Evolutionary conservation across 2,888 invertebrate genomes (phyloP).

Genomic region (Allacma fusca): DNA sequence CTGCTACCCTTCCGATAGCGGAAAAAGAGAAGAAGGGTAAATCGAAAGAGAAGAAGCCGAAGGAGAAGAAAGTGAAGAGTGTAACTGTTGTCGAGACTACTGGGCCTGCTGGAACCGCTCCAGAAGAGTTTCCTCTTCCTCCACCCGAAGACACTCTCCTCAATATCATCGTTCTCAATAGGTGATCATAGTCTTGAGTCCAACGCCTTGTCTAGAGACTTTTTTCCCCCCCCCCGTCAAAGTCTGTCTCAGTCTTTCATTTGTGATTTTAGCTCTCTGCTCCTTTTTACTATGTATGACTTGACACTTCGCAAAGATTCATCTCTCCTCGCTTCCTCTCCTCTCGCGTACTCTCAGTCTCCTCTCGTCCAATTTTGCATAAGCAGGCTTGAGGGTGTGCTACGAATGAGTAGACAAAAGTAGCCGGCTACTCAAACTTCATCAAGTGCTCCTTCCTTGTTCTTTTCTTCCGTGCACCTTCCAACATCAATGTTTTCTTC

Average conservation of each 20-base stretch:
- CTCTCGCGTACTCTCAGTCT: not conserved
- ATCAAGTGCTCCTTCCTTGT: not conserved
- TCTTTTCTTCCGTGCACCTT: not conserved
- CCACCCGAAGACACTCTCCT: slow-evolving; percentile 62
- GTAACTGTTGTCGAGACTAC: slow-evolving; percentile 59
- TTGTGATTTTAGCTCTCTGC: not conserved
- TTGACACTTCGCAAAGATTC: not conserved
- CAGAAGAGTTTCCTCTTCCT: slow-evolving; percentile 62
- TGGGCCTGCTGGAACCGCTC: slow-evolving; percentile 51
- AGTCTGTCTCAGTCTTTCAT: not conserved
- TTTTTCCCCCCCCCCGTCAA: not conserved
- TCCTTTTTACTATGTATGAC: not conserved
- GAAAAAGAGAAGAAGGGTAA: slow-evolving; percentile 59
- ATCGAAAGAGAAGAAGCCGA: slow-evolving; percentile 60
- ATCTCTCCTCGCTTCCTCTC: not conserved
- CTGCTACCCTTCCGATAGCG: slow-evolving; percentile 61
- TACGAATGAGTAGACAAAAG: not conserved
- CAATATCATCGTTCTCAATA: slow-evolving; percentile 62
- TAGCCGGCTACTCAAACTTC: slow-evolving; percentile 10
- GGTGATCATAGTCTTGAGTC: slow-evolving; percentile 51
- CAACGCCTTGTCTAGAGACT: slow-evolving; percentile 4
- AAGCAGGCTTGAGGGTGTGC: not conserved
- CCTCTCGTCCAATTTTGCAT: not conserved
- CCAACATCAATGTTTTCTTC: not conserved
- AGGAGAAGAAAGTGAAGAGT: slow-evolving; percentile 59